Evolutionary conservation across 92 coral and sea anemone genomes (phyloP).

Genomic region (Pocillopora meandrina): DNA sequence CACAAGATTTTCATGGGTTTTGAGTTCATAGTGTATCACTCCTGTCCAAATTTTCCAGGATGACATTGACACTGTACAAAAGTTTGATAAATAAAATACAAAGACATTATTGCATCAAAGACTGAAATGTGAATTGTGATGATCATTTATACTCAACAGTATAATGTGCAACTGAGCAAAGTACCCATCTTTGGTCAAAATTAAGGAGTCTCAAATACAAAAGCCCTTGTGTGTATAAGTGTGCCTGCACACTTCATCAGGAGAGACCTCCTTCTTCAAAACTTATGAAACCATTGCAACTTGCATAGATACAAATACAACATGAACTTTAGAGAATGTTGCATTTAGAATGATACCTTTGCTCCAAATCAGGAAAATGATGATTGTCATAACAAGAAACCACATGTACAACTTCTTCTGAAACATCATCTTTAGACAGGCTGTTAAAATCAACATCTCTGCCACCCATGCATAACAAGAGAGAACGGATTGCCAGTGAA

Average conservation of each 20-base stretch:
- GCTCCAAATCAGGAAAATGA: neutral
- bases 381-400: neutral
- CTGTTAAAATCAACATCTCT: neutral
- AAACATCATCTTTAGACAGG: neutral
- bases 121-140: no score
- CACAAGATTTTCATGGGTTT: no score
- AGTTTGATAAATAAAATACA: neutral
- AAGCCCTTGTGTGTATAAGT: no score
- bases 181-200: no score
- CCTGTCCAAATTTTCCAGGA: neutral
- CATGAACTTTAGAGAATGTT: neutral
- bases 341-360: neutral
- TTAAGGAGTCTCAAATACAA: no score
- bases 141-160: no score
- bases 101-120: no score
- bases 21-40: constrained; percentile 2
- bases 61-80: neutral
- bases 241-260: no score
- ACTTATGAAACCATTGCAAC: no score
- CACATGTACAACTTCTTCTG: neutral
- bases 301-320: no score
- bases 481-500: neutral
- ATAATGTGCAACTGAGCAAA: no score
- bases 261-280: no score
- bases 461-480: neutral